Percentiles rank a stretch among this genome's conserved stretches.
Evolutionary conservation across 1,140 invertebrate species (phyloP).

Genomic region (Papilio polyxenes): DNA sequence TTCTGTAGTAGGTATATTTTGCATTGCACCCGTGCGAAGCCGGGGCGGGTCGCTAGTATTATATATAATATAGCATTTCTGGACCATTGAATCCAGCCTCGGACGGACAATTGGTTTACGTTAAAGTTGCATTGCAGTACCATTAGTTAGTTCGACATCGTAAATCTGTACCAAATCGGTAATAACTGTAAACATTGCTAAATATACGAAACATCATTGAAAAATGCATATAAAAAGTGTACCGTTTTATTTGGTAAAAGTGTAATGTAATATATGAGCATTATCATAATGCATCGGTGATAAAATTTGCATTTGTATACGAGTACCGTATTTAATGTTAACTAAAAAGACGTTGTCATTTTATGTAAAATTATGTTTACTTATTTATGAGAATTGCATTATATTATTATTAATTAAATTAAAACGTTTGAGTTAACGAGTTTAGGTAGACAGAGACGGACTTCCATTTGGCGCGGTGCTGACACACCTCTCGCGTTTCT

Average conservation of each 20-base stretch:
- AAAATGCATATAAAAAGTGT: background rate
- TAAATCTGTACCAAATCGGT: background rate
- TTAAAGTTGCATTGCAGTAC: slow-evolving; percentile 17
- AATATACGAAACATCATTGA: background rate
- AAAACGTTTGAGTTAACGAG: too few species aligned
- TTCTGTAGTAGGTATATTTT: too few species aligned
- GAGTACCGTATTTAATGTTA: background rate
- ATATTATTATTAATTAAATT: too few species aligned
- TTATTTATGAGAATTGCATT: too few species aligned
- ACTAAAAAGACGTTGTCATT: background rate
- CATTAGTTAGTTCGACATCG: background rate
- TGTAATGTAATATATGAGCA: background rate
- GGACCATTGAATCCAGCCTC: slow-evolving; percentile 1
- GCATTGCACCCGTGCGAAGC: too few species aligned
- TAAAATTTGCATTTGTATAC: background rate
- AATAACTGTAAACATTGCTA: slow-evolving; percentile 7
- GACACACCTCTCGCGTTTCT: too few species aligned
- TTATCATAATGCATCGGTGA: background rate
- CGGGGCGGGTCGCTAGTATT: too few species aligned
- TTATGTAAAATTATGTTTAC: background rate
- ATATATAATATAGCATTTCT: background rate
- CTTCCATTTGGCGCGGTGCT: too few species aligned
- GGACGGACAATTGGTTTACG: background rate
- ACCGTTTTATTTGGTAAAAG: slow-evolving; percentile 5
- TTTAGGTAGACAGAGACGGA: too few species aligned